A percentile compares a stretch with the other conserved stretches of the same genome.
Conservation (phyloP, 2,113 vertebrate genomes). For the Butorides virescens region DNA sequence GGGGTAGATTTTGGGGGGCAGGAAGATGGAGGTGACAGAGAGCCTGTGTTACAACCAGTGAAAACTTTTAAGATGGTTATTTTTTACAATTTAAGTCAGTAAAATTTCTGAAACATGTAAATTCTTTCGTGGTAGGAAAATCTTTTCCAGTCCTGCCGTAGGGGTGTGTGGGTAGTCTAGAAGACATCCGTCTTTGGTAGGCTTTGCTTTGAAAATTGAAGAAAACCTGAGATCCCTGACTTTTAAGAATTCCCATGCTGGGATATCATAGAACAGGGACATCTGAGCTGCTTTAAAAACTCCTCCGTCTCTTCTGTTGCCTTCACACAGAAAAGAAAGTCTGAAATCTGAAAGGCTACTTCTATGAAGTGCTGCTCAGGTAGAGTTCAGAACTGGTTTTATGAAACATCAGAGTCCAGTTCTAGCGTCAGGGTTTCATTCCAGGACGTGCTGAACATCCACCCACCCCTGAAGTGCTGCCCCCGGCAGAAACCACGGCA, state of each 20-base stretch:
- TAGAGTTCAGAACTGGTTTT: background rate
- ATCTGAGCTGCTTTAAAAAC: background rate
- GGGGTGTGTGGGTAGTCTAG: background rate
- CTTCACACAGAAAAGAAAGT: background rate
- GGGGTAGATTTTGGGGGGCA: fast-evolving
- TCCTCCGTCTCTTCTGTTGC: background rate
- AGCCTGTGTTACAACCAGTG: background rate
- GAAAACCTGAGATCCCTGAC: background rate
- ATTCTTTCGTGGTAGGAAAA: background rate
- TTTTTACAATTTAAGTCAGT: background rate
- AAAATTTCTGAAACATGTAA: background rate
- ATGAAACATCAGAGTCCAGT: background rate
- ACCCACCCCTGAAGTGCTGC: background rate
- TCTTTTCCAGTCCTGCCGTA: background rate
- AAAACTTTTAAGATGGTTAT: background rate
- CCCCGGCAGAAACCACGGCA: background rate
- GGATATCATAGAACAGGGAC: background rate
- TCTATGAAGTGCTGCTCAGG: background rate
- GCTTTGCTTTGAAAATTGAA: constrained; percentile 20
- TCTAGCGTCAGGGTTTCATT: background rate
- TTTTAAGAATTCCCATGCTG: background rate
- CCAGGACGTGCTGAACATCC: background rate
- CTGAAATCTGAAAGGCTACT: background rate
- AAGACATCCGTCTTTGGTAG: background rate
- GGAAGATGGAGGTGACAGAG: background rate